These are phyloP conservation scores for Exaiptasia diaphana DNA, from an alignment of 64 coral and sea anemone genomes.

Conservation along the genomic window DNA sequence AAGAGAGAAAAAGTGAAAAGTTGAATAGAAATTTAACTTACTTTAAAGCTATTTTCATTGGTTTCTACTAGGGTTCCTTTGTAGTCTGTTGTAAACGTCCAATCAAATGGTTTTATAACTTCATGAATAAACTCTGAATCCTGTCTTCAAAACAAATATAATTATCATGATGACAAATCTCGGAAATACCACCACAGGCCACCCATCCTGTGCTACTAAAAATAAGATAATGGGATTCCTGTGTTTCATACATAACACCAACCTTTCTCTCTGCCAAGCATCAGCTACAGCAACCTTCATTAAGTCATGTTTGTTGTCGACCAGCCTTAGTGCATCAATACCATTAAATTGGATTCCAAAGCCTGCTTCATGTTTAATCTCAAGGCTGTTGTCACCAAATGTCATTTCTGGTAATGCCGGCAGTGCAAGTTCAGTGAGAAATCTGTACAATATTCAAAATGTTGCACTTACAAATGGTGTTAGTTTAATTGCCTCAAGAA, in stretches of 20 bases:
- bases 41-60: constrained; percentile 43
- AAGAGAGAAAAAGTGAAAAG: no score
- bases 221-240: no score
- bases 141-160: constrained; percentile 22
- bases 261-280: constrained; percentile 92
- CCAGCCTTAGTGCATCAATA: constrained; percentile 69
- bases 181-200: background rate
- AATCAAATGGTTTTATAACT: constrained; percentile 98
- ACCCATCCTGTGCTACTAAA: no score
- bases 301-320: constrained; percentile 85
- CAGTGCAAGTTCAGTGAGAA: constrained; percentile 65
- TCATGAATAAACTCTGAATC: constrained; percentile 84
- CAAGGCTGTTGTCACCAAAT: constrained; percentile 80
- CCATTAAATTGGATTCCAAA: constrained; percentile 99
- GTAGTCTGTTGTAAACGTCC: constrained; percentile 94
- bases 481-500: no score
- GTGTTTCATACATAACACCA: no score
- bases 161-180: background rate
- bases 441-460: no score
- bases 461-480: no score
- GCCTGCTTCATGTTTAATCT: constrained; percentile 71
- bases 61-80: constrained; percentile 71
- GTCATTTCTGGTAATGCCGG: constrained; percentile 95
- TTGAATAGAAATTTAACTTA: no score
- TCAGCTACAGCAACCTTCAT: constrained; percentile 98